Base-by-base conservation (phyloP, 2,797 vertebrate species). In the Brotula barbata region DNA sequence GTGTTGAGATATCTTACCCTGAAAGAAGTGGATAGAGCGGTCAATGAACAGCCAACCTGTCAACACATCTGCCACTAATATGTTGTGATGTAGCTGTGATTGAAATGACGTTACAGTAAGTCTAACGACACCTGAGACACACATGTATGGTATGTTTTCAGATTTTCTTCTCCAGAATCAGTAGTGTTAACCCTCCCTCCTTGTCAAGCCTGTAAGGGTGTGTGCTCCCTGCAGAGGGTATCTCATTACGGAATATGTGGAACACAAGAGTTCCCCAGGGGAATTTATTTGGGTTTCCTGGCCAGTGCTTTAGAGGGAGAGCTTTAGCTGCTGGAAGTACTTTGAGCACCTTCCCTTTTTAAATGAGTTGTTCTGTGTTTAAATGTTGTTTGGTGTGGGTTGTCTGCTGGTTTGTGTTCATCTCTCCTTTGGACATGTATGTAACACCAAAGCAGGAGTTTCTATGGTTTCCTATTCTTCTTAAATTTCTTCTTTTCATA, bases 261-360 rank as follows among this genome's bases (percentile, higher is more conserved):
- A 33, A 43, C 39, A 43, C 11, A 1, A 17, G 23, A 17, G 46
- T 7, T 48, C 15, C 40, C 25, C 40, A 9, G 12, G 40, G 40
- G 40, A 44, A 22, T 43, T 14, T 31, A 43, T 44, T 56, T 33
- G 44, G 52, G 23, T 17, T 56, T 44, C 40, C 53, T 13, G 21
- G 51, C 22, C 25, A 28, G 45, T 3, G 23, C 34, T 14, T 36
- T 10, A 17, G 22, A 31, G 23, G 8, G 25, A 31, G 15, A 44
- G 20, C 11, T 21, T 21, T 21, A 21, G 13, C 20, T 44, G 22
- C 15, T 8, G 5, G 7, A 46, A 15, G 3, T 25, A 44, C 25
- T 31, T 25, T 31, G n/a, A 16, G n/a, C 46, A 1, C 4, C 3
- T 48, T 15, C 25, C 12, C 25, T 31, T 48, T 25, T 16, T 23